Percentiles rank a stretch among this genome's conserved stretches.
Evolutionary conservation across 2,797 vertebrate species (phyloP).

Genomic region (Notolepis coatsorum): DNA sequence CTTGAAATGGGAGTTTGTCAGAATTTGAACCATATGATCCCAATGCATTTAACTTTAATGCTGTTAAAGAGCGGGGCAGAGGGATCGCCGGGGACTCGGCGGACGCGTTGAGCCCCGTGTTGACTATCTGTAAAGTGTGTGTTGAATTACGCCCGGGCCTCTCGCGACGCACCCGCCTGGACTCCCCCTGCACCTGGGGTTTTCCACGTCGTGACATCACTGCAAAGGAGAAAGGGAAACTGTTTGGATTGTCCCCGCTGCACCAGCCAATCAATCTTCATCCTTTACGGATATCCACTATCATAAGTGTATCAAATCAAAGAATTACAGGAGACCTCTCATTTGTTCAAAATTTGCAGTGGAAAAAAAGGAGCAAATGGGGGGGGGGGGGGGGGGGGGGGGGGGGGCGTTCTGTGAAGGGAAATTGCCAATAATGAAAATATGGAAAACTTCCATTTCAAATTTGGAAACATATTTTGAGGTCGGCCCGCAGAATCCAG

Average conservation of each 20-base stretch:
- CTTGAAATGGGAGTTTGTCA: constrained; percentile 73
- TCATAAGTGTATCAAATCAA: constrained; percentile 73
- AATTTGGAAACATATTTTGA: constrained; percentile 66
- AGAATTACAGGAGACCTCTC: constrained; percentile 67
- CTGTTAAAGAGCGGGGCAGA: constrained; percentile 62
- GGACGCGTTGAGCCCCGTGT: constrained; percentile 43
- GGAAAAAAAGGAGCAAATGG: background rate
- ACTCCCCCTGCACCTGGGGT: constrained; percentile 71
- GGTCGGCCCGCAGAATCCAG: constrained; percentile 53
- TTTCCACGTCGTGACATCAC: constrained; percentile 71
- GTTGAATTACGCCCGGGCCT: constrained; percentile 66
- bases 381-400: background rate
- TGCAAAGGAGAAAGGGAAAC: constrained; percentile 51
- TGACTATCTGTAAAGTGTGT: constrained; percentile 69
- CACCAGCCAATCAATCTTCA: constrained; percentile 74
- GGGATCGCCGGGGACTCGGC: constrained; percentile 44
- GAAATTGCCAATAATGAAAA: constrained; percentile 66
- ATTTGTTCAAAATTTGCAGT: constrained; percentile 68
- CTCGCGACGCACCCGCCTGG: constrained; percentile 60
- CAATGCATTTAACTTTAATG: constrained; percentile 63
- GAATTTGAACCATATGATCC: constrained; percentile 78
- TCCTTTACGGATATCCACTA: constrained; percentile 66
- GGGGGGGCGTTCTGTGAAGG: constrained; percentile 18
- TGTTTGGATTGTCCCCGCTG: constrained; percentile 71
- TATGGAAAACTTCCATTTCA: constrained; percentile 62